A percentile compares a stretch with the other conserved stretches of the same genome.
Conservation (phyloP, 2,797 vertebrate species). For the Xenopus petersii region DNA sequence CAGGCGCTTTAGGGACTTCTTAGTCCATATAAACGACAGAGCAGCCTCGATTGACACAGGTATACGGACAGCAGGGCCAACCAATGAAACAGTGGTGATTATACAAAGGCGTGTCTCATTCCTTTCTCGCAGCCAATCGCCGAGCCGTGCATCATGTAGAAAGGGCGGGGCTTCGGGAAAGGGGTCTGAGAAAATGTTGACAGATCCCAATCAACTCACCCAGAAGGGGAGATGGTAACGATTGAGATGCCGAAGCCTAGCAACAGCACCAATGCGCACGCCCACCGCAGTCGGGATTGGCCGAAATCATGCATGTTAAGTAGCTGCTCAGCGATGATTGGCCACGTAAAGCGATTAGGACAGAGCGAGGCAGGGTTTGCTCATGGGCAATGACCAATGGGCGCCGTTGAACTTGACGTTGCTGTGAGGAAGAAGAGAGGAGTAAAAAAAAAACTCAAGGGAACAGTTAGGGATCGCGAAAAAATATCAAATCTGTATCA, state of each 20-base stretch:
- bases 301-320: conserved; percentile 59
- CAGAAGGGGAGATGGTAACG: conserved; percentile 66
- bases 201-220: conserved; percentile 68
- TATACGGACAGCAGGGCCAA: conserved; percentile 53
- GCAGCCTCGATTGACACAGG: conserved; percentile 60
- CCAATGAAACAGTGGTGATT: conserved; percentile 62
- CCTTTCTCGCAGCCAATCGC: conserved; percentile 42
- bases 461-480: neutral
- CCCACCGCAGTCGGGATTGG: conserved; percentile 72
- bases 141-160: neutral
- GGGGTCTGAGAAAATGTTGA: conserved; percentile 67
- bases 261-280: conserved; percentile 80
- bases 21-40: conserved; percentile 70
- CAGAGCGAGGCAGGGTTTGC: conserved; percentile 5
- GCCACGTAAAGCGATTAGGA: conserved; percentile 59
- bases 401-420: conserved; percentile 50
- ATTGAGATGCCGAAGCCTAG: conserved; percentile 86
- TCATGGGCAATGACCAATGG: conserved; percentile 48
- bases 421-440: conserved; percentile 57
- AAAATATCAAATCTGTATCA: neutral
- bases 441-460: conserved; percentile 7
- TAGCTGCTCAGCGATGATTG: conserved; percentile 56
- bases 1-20: conserved; percentile 76
- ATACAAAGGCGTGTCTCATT: conserved; percentile 10
- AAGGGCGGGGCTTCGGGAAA: conserved; percentile 40